Percentiles rank a stretch among this genome's conserved stretches.
These are phyloP conservation scores for Ditylenchus dipsaci DNA, from an alignment of 1,140 invertebrate species.

Conservation along the genomic window DNA sequence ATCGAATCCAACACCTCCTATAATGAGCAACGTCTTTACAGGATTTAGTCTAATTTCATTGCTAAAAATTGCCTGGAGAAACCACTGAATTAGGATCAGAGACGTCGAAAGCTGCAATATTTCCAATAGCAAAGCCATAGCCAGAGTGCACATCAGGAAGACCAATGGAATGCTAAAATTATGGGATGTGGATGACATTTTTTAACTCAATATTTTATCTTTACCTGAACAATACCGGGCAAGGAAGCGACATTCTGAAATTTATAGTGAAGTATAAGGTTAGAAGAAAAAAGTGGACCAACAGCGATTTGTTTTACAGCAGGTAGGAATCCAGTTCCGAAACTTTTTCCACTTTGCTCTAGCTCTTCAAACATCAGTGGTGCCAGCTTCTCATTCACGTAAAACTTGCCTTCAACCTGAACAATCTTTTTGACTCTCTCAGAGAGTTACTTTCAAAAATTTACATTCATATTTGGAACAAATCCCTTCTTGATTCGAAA, in stretches of 20 bases:
- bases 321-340: conserved; percentile 84
- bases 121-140: conserved; percentile 99
- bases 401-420: conserved; percentile 92
- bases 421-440: conserved; percentile 9
- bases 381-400: conserved; percentile 87
- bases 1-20: conserved; percentile 91
- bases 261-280: no score
- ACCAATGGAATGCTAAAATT: conserved; percentile 66
- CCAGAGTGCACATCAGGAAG: conserved; percentile 95
- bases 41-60: not conserved
- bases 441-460: not conserved
- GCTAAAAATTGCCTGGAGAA: conserved; percentile 69
- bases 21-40: not conserved
- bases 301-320: conserved; percentile 92
- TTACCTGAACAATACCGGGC: conserved; percentile 85
- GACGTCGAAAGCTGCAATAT: conserved; percentile 99
- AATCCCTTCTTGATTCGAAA: conserved; percentile 98
- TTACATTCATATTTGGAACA: conserved; percentile 96
- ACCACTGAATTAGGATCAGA: conserved; percentile 85
- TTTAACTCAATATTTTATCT: conserved; percentile 60
- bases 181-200: conserved; percentile 27
- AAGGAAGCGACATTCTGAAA: conserved; percentile 88
- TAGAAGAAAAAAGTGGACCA: no score
- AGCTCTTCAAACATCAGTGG: conserved; percentile 96
- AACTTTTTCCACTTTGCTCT: conserved; percentile 71